Conservation (phyloP, 2,113 vertebrate genomes). For the Aptenodytes patagonicus region DNA sequence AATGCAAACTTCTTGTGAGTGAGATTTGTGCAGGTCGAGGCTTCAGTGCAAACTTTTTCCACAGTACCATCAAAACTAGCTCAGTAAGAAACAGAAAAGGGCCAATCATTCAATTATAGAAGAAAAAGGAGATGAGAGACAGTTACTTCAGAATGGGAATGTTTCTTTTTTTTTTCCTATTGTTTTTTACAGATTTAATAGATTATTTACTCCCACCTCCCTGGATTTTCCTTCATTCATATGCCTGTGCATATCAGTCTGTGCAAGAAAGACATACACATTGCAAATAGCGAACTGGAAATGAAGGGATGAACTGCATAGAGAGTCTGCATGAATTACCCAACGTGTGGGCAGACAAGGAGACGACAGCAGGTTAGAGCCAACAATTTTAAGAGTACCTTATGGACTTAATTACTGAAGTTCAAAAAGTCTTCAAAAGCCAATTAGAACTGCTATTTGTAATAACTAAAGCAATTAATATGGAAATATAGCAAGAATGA, state of each 20-base stretch:
- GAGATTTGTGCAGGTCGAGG: background rate
- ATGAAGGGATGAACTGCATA: conserved; percentile 14
- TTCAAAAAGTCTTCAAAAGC: conserved; percentile 65
- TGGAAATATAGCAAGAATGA: conserved; percentile 52
- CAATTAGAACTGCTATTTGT: conserved; percentile 60
- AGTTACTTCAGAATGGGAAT: background rate
- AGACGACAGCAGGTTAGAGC: conserved; percentile 18
- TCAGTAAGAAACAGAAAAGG: background rate
- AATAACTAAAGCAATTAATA: conserved; percentile 66
- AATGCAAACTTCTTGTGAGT: background rate
- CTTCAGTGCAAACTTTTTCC: background rate
- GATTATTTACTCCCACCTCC: background rate
- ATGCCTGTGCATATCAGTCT: background rate
- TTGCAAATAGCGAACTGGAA: background rate
- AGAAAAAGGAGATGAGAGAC: background rate
- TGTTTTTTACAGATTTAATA: background rate
- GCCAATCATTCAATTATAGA: background rate
- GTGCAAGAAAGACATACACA: background rate
- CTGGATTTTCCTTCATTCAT: background rate
- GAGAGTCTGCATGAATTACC: conserved; percentile 36
- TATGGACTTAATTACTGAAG: conserved; percentile 61
- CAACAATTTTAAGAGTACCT: conserved; percentile 43
- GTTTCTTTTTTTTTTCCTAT: accelerated
- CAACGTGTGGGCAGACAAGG: conserved; percentile 47
- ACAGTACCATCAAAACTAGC: background rate